Evolutionary conservation across 2,113 vertebrate species (phyloP).

Genomic region (Mirza zaza): DNA sequence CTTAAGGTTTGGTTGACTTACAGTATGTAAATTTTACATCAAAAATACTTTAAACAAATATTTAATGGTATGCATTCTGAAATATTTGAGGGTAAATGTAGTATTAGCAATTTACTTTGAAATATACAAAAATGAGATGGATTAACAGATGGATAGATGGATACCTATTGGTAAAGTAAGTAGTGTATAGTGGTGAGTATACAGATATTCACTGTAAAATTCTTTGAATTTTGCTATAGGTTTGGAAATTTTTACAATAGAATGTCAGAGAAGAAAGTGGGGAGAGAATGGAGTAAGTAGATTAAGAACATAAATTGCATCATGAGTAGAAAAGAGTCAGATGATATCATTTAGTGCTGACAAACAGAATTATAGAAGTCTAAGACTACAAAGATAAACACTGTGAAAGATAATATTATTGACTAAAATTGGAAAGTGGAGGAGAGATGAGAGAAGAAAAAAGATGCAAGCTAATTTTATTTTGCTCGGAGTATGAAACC

Average conservation of each 20-base stretch:
- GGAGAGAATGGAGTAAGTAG: background rate
- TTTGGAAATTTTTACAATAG: conserved; percentile 38
- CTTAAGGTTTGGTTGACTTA: background rate
- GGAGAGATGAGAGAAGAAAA: background rate
- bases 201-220: background rate
- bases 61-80: background rate
- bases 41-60: background rate
- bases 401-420: background rate
- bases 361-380: background rate
- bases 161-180: background rate
- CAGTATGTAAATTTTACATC: background rate
- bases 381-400: conserved; percentile 16
- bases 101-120: background rate
- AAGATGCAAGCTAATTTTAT: conserved; percentile 36
- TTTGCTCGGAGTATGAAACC: background rate
- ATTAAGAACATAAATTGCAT: background rate
- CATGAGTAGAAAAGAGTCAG: background rate
- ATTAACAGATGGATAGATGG: background rate
- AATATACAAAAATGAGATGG: background rate
- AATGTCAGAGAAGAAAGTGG: background rate
- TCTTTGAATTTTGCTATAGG: background rate
- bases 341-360: conserved; percentile 20
- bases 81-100: background rate
- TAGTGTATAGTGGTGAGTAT: background rate
- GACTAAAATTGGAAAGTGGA: conserved; percentile 45